A percentile compares a stretch with the other conserved stretches of the same genome.
Evolutionary conservation across 2,113 vertebrate genomes (phyloP).

Genomic region (Antechinus stuartii): DNA sequence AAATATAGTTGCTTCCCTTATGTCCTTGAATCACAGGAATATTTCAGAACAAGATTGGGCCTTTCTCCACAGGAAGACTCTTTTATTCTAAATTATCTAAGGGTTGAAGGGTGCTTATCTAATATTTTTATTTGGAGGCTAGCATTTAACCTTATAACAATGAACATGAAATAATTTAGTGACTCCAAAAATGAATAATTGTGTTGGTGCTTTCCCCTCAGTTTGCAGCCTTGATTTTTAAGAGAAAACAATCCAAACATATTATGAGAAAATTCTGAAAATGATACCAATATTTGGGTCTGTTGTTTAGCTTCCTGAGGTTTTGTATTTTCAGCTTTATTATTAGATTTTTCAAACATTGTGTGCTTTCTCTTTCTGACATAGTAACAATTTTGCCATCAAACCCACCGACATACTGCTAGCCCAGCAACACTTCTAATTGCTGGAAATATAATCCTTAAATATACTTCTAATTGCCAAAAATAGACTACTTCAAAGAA

Average conservation of each 20-base stretch:
- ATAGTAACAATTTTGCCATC: slow-evolving; percentile 40
- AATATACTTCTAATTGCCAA: not conserved
- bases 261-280: slow-evolving; percentile 59
- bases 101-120: not conserved
- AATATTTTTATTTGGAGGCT: not conserved
- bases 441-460: not conserved
- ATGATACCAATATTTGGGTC: slow-evolving; percentile 41
- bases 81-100: slow-evolving; percentile 25
- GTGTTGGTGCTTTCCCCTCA: slow-evolving; percentile 26
- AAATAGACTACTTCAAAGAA: not conserved
- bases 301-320: slow-evolving; percentile 43
- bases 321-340: slow-evolving; percentile 60
- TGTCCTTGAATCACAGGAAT: not conserved
- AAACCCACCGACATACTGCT: slow-evolving; percentile 7
- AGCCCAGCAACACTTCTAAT: not conserved
- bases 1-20: not conserved
- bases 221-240: not conserved
- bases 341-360: slow-evolving; percentile 68
- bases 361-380: slow-evolving; percentile 55
- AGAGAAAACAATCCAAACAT: slow-evolving; percentile 41
- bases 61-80: not conserved
- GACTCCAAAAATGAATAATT: not conserved
- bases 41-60: not conserved
- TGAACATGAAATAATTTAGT: not conserved
- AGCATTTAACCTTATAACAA: not conserved